Percentiles rank a stretch among this genome's conserved stretches.
Evolutionary conservation across 2,113 vertebrate genomes (phyloP).

Genomic region (Engraulis encrasicolus): DNA sequence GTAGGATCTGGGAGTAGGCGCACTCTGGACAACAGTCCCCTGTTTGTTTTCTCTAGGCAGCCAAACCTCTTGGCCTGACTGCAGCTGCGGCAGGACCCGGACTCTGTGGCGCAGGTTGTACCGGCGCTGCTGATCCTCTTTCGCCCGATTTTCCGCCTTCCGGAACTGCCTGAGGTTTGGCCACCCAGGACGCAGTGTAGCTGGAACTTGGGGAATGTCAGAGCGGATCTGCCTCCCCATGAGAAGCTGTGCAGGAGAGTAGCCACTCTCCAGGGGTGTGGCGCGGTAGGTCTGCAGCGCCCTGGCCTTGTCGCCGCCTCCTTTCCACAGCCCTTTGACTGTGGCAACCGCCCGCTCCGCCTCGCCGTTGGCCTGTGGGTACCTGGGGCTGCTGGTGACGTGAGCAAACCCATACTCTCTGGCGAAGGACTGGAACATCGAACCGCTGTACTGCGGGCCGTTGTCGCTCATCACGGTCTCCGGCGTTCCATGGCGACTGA

Average conservation of each 20-base stretch:
- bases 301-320: neutral
- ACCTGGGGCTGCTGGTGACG: constrained; percentile 8
- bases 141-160: too few species aligned
- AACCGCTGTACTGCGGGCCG: constrained; percentile 25
- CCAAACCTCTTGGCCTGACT: constrained; percentile 37
- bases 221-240: constrained; percentile 12
- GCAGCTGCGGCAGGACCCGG: neutral
- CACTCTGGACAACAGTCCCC: constrained; percentile 30
- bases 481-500: constrained; percentile 22
- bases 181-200: constrained; percentile 14
- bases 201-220: neutral
- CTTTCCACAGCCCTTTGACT: constrained; percentile 10
- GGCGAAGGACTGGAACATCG: constrained; percentile 21
- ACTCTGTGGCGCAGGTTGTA: constrained; percentile 33
- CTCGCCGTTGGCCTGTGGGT: neutral
- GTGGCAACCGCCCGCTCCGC: neutral
- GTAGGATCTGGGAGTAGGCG: constrained; percentile 34
- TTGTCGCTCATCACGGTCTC: constrained; percentile 34
- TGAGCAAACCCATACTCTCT: constrained; percentile 18
- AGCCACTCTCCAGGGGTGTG: too few species aligned
- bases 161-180: constrained; percentile 22
- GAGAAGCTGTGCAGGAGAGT: too few species aligned
- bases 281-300: neutral
- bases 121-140: constrained; percentile 29
- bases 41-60: constrained; percentile 25